Conservation (phyloP, 2,888 invertebrate genomes). For the Mythimna pallens region DNA sequence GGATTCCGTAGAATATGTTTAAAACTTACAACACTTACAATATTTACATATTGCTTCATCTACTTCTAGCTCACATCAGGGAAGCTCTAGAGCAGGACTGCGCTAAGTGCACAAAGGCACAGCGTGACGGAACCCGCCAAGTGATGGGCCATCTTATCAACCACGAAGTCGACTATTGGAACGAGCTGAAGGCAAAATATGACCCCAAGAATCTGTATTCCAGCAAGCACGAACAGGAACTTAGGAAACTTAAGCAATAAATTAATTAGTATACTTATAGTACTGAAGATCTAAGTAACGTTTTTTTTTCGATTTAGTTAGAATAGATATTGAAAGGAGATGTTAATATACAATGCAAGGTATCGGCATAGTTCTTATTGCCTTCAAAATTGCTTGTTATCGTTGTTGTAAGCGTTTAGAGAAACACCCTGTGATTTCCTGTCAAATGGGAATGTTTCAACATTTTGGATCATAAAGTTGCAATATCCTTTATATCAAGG, state of each 20-base stretch:
- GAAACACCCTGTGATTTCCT: background rate
- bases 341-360: background rate
- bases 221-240: constrained; percentile 46
- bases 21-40: background rate
- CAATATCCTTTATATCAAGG: constrained; percentile 30
- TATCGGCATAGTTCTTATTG: background rate
- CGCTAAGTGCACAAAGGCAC: constrained; percentile 74
- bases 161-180: constrained; percentile 74
- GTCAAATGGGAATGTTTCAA: background rate
- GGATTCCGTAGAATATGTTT: background rate
- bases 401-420: background rate
- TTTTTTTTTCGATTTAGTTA: constrained; percentile 19
- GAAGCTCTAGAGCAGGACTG: constrained; percentile 78
- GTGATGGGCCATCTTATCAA: constrained; percentile 78
- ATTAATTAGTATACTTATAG: background rate
- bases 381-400: background rate
- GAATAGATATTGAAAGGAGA: background rate
- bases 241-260: constrained; percentile 40
- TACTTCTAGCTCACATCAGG: constrained; percentile 57
- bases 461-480: background rate
- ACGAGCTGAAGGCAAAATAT: constrained; percentile 75
- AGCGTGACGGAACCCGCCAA: constrained; percentile 69
- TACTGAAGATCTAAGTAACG: too few species aligned
- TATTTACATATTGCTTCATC: constrained; percentile 2
- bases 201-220: constrained; percentile 75